Conservation (phyloP, 2,113 vertebrate species). For the Psophia crepitans region DNA sequence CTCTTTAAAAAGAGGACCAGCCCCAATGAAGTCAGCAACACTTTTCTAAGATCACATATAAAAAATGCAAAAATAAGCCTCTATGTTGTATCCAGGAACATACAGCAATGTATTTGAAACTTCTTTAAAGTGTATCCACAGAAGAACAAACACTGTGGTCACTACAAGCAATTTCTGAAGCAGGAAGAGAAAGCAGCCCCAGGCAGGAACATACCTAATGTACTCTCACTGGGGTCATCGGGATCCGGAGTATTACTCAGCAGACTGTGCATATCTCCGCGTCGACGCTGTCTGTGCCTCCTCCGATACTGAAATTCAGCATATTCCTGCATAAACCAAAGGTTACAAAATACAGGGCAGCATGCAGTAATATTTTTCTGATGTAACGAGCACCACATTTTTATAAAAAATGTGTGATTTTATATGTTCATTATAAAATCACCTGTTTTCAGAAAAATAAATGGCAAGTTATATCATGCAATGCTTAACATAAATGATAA, state of each 20-base stretch:
- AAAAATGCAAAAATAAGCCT: background rate
- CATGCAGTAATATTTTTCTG: conserved; percentile 73
- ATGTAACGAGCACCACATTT: conserved; percentile 41
- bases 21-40: background rate
- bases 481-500: conserved; percentile 15
- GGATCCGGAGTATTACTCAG: conserved; percentile 87
- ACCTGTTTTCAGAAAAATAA: conserved; percentile 55
- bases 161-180: background rate
- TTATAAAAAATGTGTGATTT: conserved; percentile 72
- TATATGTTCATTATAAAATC: conserved; percentile 75
- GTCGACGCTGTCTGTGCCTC: conserved; percentile 87
- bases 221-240: conserved; percentile 84
- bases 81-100: background rate
- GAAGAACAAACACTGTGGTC: background rate
- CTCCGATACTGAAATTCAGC: conserved; percentile 98
- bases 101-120: background rate
- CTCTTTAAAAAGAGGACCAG: background rate
- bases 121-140: background rate
- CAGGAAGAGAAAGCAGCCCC: background rate
- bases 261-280: conserved; percentile 91
- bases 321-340: conserved; percentile 90
- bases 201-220: conserved; percentile 78
- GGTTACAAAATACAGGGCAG: conserved; percentile 78
- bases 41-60: background rate
- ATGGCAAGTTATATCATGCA: conserved; percentile 62